Base-by-base conservation (phyloP, 1,140 invertebrate species). In the Choristoneura fumiferana region DNA sequence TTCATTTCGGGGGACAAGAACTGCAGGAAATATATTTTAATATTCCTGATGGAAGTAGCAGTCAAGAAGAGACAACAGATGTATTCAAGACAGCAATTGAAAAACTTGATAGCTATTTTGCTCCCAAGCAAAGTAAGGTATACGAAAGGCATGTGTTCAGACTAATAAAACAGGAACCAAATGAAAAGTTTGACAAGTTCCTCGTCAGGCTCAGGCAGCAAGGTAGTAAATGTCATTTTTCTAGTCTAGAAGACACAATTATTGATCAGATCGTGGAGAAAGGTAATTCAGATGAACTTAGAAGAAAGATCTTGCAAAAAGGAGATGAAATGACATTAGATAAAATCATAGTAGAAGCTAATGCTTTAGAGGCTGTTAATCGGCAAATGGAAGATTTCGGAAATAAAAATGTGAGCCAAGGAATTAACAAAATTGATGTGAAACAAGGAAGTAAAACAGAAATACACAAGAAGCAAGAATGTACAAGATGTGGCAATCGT, bases 21-120 rank as follows among this genome's bases (percentile, higher is more conserved):
- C 12, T 70, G 6, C 66, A 64, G 57, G 63, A 69, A 52, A 67
- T 69, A 14, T 61, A 33, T 18, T 60, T 40, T 40, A 72, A 67
- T 54, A 35, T 69, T 34, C 69, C 67, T 4, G 60, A 67, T 5
- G 69, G 57, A n/a, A 22, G 57, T 36, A 43, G 54, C 9, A 52
- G 14, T 6, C 0, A 29, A 35, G 14, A 0, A 2, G 29, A 38
- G 17, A n/a, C 8, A 1, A 15, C 4, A 12, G 12, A n/a, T 5
- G 5, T 13, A 1, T n/a, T n/a, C n/a, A n/a, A n/a, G n/a, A n/a
- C n/a, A n/a, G 37, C 37, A 1, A 39, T 39, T 12, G 2, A n/a
- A 12, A 39, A 39, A 13, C 12, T 39, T 4, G 37, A 39, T 13
- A 5, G 13, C 0, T 39, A 55, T 34, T 54, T 39, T 45, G 55